Conservation (phyloP, 92 coral and sea anemone genomes). For the Porites cylindrica region DNA sequence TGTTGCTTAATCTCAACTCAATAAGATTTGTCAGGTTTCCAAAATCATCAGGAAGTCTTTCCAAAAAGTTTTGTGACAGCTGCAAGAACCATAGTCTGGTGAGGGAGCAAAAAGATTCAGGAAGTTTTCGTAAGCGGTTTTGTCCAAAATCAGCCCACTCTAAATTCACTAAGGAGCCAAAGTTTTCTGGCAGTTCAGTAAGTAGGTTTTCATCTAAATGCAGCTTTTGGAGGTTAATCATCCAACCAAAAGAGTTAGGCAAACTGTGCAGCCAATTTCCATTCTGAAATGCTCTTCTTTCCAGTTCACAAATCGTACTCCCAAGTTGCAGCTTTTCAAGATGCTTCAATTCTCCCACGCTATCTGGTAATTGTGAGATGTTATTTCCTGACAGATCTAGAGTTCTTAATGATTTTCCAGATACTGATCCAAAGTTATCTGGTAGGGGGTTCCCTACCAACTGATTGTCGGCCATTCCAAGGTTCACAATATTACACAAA, state of each 20-base stretch:
- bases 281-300: constrained; percentile 95
- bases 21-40: constrained; percentile 83
- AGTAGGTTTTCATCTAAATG: constrained; percentile 96
- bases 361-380: constrained; percentile 80
- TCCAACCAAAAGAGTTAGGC: constrained; percentile 87
- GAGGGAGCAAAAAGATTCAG: constrained; percentile 85
- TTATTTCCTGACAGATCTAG: constrained; percentile 91
- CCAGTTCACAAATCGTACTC: constrained; percentile 93
- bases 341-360: constrained; percentile 80
- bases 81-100: constrained; percentile 88
- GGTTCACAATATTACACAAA: constrained; percentile 64
- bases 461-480: constrained; percentile 84
- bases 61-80: constrained; percentile 89
- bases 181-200: constrained; percentile 79
- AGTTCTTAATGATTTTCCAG: constrained; percentile 69
- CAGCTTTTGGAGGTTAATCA: constrained; percentile 73
- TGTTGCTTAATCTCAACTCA: constrained; percentile 85
- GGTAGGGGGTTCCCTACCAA: constrained; percentile 78
- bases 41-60: constrained; percentile 80
- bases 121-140: constrained; percentile 78
- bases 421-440: constrained; percentile 69
- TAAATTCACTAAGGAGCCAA: constrained; percentile 77
- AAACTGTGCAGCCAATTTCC: constrained; percentile 89
- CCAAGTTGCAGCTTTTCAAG: constrained; percentile 91
- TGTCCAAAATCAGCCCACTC: constrained; percentile 97